Base-by-base conservation (phyloP, 2,888 invertebrate species). In the Diachrysia chrysitis region DNA sequence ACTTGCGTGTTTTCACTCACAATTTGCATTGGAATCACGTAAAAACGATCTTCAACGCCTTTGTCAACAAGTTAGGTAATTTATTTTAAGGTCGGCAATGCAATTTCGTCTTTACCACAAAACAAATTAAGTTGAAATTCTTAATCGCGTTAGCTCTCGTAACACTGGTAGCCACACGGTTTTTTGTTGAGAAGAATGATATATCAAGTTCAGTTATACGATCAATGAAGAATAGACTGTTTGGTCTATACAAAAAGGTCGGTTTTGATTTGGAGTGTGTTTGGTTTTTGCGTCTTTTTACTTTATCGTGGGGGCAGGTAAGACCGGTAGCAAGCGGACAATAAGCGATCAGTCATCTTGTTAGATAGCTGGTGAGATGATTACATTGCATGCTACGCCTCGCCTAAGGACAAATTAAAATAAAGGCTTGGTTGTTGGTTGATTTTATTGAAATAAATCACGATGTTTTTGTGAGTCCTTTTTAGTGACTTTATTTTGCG, bases 281-380 rank as follows among this genome's bases (percentile, higher is more conserved):
- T n/a, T 70, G 66, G 78, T 69, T 65, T 76, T 87, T 85, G 75
- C 25, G 71, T 48, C 81, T 42, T 88, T 89, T 87, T 72, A 58
- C 58, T 56, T 63, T 21, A 59, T 58, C 63, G 64, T 55, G 58
- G 66, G 69, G 62, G 71, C 83, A 85, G 87, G 89, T 89, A 95
- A 95, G 86, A 92, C 95, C 91, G 85, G 95, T 94, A 94, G 95
- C 93, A 78, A 78, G 85, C 89, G 91, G 90, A 93, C 94, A 94
- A 93, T 93, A 91, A 92, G 90, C 89, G 90, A 95, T 95, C 93
- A 90, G 90, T 94, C 93, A 93, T 92, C 89, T 88, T 85, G 89
- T 91, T 91, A 92, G 93, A 93, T 93, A 84, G 69, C 78, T 89
- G 84, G 89, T 84, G 88, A 84, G 87, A 89, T 92, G 94, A 93